Percentiles rank a stretch among this genome's conserved stretches.
These are phyloP conservation scores for Malurus splendens DNA, from an alignment of 2,797 vertebrate species.

Conservation along the genomic window DNA sequence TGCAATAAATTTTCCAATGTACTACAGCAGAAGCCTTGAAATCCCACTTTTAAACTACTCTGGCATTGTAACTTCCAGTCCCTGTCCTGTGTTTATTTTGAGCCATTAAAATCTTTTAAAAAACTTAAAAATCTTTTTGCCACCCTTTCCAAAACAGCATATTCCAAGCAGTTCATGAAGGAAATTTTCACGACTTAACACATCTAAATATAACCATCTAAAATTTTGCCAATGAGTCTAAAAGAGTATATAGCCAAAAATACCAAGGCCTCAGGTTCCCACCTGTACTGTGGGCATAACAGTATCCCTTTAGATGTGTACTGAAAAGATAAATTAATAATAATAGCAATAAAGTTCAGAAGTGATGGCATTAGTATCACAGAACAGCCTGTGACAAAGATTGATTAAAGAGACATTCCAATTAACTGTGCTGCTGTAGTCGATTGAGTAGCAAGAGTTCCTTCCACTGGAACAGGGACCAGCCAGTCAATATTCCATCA, in stretches of 20 bases:
- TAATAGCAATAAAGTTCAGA: not conserved
- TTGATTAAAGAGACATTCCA: not conserved
- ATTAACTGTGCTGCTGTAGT: not conserved
- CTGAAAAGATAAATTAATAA: not conserved
- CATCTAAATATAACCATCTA: not conserved
- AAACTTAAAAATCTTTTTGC: not conserved
- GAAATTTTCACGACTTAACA: not conserved
- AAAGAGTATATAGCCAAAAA: not conserved
- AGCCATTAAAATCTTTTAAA: not conserved
- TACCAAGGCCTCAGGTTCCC: not conserved
- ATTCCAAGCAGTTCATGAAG: not conserved
- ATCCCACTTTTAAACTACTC: not conserved
- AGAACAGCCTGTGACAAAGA: not conserved
- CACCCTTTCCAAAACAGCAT: not conserved
- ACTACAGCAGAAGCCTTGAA: not conserved
- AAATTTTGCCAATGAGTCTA: not conserved
- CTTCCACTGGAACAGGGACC: not conserved
- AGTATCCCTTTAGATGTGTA: not conserved
- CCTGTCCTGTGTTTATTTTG: not conserved
- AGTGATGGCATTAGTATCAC: not conserved
- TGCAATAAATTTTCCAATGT: not conserved
- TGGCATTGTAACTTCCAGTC: fast-evolving
- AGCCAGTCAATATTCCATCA: not conserved
- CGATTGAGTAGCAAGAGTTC: not conserved
- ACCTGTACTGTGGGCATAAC: not conserved